Conservation (phyloP, 1,140 invertebrate species). For the Papilio glaucus region DNA sequence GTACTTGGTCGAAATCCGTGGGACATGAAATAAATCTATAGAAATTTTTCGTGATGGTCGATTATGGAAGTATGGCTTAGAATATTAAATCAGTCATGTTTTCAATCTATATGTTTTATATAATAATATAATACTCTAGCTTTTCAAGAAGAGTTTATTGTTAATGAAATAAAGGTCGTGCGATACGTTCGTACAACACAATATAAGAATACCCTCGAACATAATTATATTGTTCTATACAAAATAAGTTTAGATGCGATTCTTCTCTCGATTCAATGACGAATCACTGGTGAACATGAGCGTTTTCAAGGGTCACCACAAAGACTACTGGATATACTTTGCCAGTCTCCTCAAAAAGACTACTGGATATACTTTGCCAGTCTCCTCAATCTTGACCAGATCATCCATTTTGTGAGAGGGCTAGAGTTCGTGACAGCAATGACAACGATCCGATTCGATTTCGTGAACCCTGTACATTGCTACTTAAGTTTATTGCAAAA, state of each 20-base stretch:
- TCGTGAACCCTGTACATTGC: background rate
- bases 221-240: background rate
- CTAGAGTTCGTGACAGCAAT: too few species aligned
- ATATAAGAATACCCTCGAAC: too few species aligned
- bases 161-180: conserved; percentile 6
- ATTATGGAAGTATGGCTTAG: background rate
- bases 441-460: background rate
- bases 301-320: too few species aligned
- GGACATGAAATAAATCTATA: too few species aligned
- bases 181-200: background rate
- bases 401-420: too few species aligned
- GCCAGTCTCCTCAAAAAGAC: too few species aligned
- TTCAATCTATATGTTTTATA: background rate
- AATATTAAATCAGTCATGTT: background rate
- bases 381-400: too few species aligned
- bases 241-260: background rate
- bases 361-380: too few species aligned
- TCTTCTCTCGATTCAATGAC: background rate
- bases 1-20: too few species aligned
- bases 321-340: too few species aligned
- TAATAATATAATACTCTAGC: background rate
- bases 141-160: background rate
- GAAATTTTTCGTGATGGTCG: too few species aligned
- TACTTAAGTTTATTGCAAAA: background rate
- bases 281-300: background rate